Conservation (phyloP, 2,113 vertebrate species). For the Oryzias javanicus region DNA sequence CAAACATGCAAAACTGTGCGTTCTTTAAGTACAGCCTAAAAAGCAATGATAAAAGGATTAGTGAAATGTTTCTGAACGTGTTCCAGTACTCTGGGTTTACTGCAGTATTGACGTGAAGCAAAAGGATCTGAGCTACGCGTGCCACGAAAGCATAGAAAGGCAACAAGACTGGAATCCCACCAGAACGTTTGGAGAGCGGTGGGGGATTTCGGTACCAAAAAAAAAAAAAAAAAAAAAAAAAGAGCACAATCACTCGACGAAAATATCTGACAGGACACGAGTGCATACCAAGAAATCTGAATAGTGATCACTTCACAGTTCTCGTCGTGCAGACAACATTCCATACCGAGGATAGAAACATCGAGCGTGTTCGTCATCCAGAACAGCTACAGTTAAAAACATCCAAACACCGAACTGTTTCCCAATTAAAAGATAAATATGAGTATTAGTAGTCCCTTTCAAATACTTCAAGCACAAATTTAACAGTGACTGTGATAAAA, state of each 20-base stretch:
- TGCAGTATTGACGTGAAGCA: constrained; percentile 40
- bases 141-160: constrained; percentile 31
- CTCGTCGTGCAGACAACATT: constrained; percentile 58
- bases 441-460: constrained; percentile 63
- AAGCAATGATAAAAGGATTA: constrained; percentile 20
- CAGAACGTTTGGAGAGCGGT: constrained; percentile 15
- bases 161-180: constrained; percentile 20
- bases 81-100: constrained; percentile 49
- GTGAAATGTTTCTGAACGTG: constrained; percentile 6
- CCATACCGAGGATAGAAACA: constrained; percentile 35
- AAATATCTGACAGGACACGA: constrained; percentile 40
- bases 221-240: no score
- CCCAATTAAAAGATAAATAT: constrained; percentile 50
- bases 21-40: constrained; percentile 20
- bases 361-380: constrained; percentile 25
- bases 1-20: constrained; percentile 17
- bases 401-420: constrained; percentile 37
- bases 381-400: constrained; percentile 51
- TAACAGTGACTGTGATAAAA: constrained; percentile 35
- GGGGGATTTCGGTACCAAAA: constrained; percentile 28
- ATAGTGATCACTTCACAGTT: constrained; percentile 56
- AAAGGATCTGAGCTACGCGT: constrained; percentile 29
- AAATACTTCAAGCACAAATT: constrained; percentile 57
- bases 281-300: constrained; percentile 51
- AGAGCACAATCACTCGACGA: constrained; percentile 30